phyloP scores from a whole-genome alignment of 2,888 invertebrate species.

The Lasioglossum villosulum region DNA sequence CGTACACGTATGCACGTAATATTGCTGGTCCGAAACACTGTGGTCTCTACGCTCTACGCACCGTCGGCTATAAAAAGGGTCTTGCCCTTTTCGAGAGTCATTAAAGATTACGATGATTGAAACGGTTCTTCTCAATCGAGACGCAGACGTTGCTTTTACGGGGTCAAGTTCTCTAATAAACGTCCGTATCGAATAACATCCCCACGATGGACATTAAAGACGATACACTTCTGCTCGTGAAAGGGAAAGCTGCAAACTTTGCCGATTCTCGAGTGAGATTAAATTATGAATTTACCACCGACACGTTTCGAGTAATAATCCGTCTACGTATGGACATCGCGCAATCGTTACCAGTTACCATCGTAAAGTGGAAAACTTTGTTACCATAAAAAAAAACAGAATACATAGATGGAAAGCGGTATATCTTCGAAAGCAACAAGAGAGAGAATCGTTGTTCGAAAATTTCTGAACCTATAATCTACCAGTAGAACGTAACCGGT shows the following conservation, averaged over 20 bases:
- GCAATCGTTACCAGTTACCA: no score
- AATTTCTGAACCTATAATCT: background rate
- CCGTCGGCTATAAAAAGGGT: constrained; percentile 7
- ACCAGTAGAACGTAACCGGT: background rate
- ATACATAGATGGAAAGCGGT: no score
- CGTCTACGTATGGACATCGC: background rate
- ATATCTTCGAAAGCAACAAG: background rate
- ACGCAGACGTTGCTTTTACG: constrained; percentile 23
- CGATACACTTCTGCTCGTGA: background rate
- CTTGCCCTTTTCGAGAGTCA: background rate
- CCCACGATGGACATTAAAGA: constrained; percentile 9
- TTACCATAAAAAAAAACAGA: no score
- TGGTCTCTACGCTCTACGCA: background rate
- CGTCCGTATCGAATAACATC: constrained; percentile 16
- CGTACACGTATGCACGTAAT: no score
- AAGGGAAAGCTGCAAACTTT: background rate
- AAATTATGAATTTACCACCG: background rate
- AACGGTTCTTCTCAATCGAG: constrained; percentile 8
- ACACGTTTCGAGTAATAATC: background rate
- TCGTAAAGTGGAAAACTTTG: no score
- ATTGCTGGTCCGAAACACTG: constrained; percentile 4
- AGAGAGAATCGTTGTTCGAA: background rate
- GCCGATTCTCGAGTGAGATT: no score
- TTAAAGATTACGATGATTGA: constrained; percentile 23
- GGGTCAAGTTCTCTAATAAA: constrained; percentile 33